Conservation (phyloP, 1,140 invertebrate species). For the Atta colombica region DNA sequence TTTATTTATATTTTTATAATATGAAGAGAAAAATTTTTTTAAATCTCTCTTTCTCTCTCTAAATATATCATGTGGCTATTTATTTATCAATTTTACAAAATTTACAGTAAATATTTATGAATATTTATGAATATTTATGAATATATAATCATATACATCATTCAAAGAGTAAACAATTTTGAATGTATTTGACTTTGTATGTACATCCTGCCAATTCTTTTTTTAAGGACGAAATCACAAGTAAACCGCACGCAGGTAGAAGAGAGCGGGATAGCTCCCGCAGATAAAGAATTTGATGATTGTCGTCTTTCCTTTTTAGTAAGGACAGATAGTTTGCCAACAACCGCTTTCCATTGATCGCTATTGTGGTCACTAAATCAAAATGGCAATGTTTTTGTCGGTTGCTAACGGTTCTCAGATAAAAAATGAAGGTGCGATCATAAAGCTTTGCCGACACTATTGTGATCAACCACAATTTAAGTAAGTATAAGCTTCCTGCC, state of each 20-base stretch:
- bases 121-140: background rate
- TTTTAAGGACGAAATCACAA: background rate
- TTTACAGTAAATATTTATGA: too few relatives aligned
- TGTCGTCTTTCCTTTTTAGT: conserved; percentile 19
- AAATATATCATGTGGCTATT: background rate
- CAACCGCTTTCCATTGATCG: conserved; percentile 18
- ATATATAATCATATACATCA: background rate
- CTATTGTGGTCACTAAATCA: conserved; percentile 46
- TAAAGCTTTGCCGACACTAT: conserved; percentile 45
- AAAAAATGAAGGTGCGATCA: conserved; percentile 20
- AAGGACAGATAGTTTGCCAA: conserved; percentile 42
- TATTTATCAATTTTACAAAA: background rate
- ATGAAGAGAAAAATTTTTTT: background rate
- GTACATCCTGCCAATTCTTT: background rate
- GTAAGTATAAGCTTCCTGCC: background rate
- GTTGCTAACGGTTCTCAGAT: background rate
- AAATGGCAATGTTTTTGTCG: conserved; percentile 37
- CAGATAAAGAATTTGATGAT: conserved; percentile 40
- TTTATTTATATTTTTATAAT: background rate
- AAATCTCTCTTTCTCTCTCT: too few relatives aligned
- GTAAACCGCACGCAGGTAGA: conserved; percentile 33
- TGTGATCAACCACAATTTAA: conserved; percentile 21
- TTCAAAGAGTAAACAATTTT: background rate
- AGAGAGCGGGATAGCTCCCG: background rate
- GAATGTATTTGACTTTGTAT: background rate